Conservation (phyloP, 2,888 invertebrate genomes). For the Sthenelais limicola region DNA sequence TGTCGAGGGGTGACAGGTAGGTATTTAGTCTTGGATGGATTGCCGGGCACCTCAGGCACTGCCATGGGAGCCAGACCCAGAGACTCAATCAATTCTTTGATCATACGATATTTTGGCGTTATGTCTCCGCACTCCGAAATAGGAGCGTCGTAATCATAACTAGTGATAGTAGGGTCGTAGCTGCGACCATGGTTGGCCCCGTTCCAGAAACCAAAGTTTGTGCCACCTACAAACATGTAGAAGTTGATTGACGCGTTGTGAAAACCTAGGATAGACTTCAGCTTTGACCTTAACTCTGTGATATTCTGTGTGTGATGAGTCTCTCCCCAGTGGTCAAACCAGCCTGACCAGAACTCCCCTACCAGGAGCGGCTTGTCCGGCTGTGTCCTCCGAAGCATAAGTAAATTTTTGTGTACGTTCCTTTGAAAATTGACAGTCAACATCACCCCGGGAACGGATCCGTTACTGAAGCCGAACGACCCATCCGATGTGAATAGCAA, state of each 20-base stretch:
- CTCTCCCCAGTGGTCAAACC: conserved; percentile 54
- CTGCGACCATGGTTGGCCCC: conserved; percentile 46
- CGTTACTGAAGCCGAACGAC: conserved; percentile 27
- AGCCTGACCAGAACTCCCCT: conserved; percentile 52
- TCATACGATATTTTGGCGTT: conserved; percentile 42
- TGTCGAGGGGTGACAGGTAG: not conserved
- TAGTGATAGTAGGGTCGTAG: conserved; percentile 46
- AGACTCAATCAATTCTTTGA: conserved; percentile 42
- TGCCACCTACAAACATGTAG: conserved; percentile 54
- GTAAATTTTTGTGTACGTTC: conserved; percentile 22
- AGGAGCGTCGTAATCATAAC: conserved; percentile 51
- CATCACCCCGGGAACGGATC: conserved; percentile 46
- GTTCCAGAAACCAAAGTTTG: conserved; percentile 52
- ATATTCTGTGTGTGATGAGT: conserved; percentile 43
- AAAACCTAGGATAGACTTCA: conserved; percentile 35
- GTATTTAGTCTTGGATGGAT: conserved; percentile 36
- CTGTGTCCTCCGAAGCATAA: conserved; percentile 42
- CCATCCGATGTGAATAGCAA: conserved; percentile 52
- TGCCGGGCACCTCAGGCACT: conserved; percentile 31
- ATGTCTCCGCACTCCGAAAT: conserved; percentile 47
- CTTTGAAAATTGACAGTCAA: conserved; percentile 48
- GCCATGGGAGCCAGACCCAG: conserved; percentile 14
- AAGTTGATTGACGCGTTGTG: conserved; percentile 51
- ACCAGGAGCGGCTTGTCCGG: conserved; percentile 51
- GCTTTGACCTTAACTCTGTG: conserved; percentile 32